Percentiles rank a stretch among this genome's conserved stretches.
Conservation (phyloP, 2,113 vertebrate genomes). For the Melanerpes formicivorus region DNA sequence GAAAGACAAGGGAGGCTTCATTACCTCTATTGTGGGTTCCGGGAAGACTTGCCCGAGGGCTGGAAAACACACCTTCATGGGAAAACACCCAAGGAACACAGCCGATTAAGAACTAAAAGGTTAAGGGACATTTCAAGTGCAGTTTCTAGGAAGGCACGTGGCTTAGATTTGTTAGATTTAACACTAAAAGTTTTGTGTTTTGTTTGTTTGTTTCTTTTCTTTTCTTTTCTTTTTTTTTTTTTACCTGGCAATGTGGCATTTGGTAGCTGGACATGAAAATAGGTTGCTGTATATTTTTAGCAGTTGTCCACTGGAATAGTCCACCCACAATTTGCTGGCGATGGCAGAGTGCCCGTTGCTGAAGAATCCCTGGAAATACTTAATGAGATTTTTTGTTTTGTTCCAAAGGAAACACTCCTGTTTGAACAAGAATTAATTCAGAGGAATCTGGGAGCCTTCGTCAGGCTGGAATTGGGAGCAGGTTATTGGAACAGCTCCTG, state of each 20-base stretch:
- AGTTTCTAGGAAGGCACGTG: background rate
- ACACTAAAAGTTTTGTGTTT: background rate
- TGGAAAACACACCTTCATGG: background rate
- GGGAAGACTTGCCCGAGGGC: background rate
- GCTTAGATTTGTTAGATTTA: background rate
- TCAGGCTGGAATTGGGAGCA: conserved; percentile 15
- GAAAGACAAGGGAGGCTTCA: background rate
- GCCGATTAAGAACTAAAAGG: background rate
- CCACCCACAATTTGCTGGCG: accelerated
- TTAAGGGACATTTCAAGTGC: background rate
- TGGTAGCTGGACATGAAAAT: background rate
- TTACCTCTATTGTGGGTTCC: background rate
- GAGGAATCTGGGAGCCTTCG: background rate
- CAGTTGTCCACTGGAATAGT: background rate
- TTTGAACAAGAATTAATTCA: conserved; percentile 8
- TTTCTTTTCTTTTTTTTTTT: too few relatives aligned
- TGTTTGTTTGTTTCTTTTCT: too few relatives aligned
- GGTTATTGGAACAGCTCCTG: conserved; percentile 36
- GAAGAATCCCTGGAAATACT: background rate
- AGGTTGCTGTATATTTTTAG: background rate
- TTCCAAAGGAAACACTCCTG: background rate
- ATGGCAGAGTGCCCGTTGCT: background rate
- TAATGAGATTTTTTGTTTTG: background rate
- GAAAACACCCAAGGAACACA: background rate
- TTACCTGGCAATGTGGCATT: background rate